phyloP scores from a whole-genome alignment of 2,113 vertebrate genomes.

The Myiozetetes cayanensis region DNA sequence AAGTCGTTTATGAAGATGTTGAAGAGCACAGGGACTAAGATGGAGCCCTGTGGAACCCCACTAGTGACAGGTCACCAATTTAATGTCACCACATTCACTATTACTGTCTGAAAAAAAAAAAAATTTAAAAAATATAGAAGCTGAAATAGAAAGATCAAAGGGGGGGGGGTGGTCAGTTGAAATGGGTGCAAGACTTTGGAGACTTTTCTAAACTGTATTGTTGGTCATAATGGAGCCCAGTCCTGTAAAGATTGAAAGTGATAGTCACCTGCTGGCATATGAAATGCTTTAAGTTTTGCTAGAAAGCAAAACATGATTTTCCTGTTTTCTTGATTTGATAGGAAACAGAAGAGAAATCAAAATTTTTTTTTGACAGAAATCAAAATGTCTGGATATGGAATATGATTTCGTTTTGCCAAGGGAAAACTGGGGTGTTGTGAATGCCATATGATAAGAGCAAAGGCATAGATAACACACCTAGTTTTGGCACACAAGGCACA shows the following conservation, averaged over 20 bases:
- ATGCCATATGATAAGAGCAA: not conserved
- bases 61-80: too few relatives aligned
- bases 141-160: not conserved
- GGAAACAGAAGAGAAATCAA: not conserved
- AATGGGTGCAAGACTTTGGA: not conserved
- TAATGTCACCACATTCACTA: too few relatives aligned
- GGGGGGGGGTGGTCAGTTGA: not conserved
- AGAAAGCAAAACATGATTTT: not conserved
- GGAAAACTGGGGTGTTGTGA: not conserved
- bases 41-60: too few relatives aligned
- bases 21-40: too few relatives aligned
- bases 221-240: not conserved
- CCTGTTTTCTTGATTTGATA: not conserved
- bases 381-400: not conserved
- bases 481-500: not conserved
- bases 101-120: too few relatives aligned
- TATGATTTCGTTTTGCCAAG: not conserved
- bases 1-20: too few relatives aligned
- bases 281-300: not conserved
- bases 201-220: not conserved
- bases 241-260: not conserved
- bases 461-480: not conserved
- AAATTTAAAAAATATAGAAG: not conserved
- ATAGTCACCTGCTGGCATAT: not conserved
- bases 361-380: not conserved